Percentiles rank a stretch among this genome's conserved stretches.
Conservation (phyloP, 2,797 vertebrate genomes). For the Stomatorhinus walkeri region DNA sequence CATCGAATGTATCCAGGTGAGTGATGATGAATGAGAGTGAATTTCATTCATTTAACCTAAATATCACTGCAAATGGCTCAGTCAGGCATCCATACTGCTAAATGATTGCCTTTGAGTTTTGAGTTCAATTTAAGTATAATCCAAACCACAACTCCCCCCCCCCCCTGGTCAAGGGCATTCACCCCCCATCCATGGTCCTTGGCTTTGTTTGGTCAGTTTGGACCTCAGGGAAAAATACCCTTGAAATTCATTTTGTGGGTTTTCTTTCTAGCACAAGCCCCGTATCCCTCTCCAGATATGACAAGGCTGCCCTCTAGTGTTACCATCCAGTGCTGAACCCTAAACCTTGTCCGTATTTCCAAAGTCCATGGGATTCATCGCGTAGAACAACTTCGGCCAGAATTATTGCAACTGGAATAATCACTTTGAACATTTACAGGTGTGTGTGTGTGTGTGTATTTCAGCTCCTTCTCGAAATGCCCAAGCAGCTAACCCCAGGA, state of each 20-base stretch:
- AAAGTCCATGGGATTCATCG: background rate
- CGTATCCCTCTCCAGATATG: background rate
- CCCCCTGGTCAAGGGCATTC: background rate
- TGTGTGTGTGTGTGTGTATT: background rate
- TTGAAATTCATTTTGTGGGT: background rate
- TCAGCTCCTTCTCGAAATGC: background rate
- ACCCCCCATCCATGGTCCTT: background rate
- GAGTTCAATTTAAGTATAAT: background rate
- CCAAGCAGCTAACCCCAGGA: background rate
- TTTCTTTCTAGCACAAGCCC: background rate
- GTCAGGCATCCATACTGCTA: background rate
- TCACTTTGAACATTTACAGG: background rate
- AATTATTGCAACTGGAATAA: background rate
- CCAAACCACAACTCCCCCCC: background rate
- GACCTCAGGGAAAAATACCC: background rate
- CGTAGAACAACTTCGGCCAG: background rate
- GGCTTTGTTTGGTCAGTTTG: background rate
- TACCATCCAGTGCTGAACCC: background rate
- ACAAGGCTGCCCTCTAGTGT: slow-evolving; percentile 6
- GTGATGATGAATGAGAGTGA: background rate
- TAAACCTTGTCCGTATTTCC: background rate
- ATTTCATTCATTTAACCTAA: background rate
- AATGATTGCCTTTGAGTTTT: background rate
- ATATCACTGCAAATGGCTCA: background rate
- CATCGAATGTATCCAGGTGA: background rate